Evolutionary conservation across 2,888 invertebrate genomes (phyloP).

Genomic region (Leptinotarsa rubiginosa): DNA sequence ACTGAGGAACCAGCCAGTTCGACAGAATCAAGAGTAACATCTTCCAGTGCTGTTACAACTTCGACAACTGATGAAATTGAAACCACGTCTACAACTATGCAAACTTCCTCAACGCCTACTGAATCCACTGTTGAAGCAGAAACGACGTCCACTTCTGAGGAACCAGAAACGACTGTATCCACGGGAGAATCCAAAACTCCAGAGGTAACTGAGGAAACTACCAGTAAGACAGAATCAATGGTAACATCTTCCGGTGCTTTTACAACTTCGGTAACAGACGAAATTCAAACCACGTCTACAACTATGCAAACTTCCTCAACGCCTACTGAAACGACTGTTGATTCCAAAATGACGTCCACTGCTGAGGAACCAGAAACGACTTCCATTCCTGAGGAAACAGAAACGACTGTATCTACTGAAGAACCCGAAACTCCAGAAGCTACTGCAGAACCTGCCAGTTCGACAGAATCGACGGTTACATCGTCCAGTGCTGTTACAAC

Average conservation of each 20-base stretch:
- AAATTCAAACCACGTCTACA: not conserved
- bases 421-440: not conserved
- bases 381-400: not conserved
- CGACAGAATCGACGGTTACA: not conserved
- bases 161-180: not conserved
- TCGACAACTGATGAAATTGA: not conserved
- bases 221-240: not conserved
- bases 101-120: not conserved
- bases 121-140: not conserved
- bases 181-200: not conserved
- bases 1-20: not conserved
- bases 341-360: not conserved
- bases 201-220: not conserved
- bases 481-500: not conserved
- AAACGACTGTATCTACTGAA: not conserved
- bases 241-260: not conserved
- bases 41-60: not conserved
- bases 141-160: not conserved
- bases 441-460: not conserved
- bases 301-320: not conserved
- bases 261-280: not conserved
- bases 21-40: not conserved
- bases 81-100: not conserved
- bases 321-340: not conserved
- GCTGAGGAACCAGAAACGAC: too few species aligned